Conservation (phyloP, 2,113 vertebrate species). For the Poicephalus gulielmi region DNA sequence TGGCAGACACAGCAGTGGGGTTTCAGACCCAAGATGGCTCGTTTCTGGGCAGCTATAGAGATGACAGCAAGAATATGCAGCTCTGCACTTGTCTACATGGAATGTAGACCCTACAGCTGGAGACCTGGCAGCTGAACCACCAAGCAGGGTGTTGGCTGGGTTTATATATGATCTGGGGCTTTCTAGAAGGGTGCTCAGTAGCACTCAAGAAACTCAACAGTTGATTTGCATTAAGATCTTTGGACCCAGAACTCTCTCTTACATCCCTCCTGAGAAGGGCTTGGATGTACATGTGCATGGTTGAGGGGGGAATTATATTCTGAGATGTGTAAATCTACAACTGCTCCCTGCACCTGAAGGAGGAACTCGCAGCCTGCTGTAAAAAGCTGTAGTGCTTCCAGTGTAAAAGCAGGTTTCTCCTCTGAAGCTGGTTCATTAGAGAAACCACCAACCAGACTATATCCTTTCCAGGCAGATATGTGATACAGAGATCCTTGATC, state of each 20-base stretch:
- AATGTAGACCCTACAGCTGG: background rate
- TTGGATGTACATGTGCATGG: rapidly evolving
- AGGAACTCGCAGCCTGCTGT: background rate
- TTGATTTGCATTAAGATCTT: background rate
- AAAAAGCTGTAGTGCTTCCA: background rate
- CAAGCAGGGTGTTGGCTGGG: background rate
- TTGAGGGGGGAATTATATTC: too few relatives aligned
- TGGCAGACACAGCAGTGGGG: rapidly evolving
- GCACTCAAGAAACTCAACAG: background rate
- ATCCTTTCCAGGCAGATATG: background rate
- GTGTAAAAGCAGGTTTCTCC: background rate
- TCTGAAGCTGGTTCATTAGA: background rate
- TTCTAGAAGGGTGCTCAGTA: background rate
- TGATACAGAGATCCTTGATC: rapidly evolving
- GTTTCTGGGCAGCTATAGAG: background rate
- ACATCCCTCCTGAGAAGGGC: background rate
- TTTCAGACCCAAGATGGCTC: background rate
- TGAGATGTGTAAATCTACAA: background rate
- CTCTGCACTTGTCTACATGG: background rate
- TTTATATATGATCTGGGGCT: background rate
- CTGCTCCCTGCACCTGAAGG: background rate
- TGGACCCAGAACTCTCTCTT: background rate
- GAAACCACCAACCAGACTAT: background rate
- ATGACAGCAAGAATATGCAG: rapidly evolving
- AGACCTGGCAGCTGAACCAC: background rate